Evolutionary conservation across 1,140 invertebrate species (phyloP).

Genomic region (Drosophila guanche): DNA sequence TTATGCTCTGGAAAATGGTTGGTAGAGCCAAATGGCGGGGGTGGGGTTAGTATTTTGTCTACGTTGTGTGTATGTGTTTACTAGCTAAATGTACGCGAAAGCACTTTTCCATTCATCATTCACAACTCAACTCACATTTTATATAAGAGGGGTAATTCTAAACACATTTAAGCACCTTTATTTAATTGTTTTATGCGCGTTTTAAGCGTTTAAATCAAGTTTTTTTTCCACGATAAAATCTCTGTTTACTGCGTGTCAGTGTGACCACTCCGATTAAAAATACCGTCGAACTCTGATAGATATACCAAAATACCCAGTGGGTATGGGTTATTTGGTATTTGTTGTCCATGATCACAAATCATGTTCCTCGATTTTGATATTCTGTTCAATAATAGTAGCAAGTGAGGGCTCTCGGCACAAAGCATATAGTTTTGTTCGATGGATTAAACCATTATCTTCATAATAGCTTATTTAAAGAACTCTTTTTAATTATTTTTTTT

Average conservation of each 20-base stretch:
- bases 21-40: slow-evolving; percentile 34
- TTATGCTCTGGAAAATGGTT: slow-evolving; percentile 57
- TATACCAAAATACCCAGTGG: background rate
- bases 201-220: slow-evolving; percentile 32
- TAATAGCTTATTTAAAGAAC: too few species aligned
- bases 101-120: slow-evolving; percentile 4
- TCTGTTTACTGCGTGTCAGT: slow-evolving; percentile 63
- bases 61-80: slow-evolving; percentile 47
- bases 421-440: too few species aligned
- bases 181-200: slow-evolving; percentile 12
- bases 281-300: background rate
- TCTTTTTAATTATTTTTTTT: too few species aligned
- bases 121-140: slow-evolving; percentile 8
- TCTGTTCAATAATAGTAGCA: too few species aligned
- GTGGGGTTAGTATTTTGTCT: slow-evolving; percentile 73
- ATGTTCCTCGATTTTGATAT: too few species aligned
- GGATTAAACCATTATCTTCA: too few species aligned
- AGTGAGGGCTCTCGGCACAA: too few species aligned
- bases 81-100: slow-evolving; percentile 14
- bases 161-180: slow-evolving; percentile 20
- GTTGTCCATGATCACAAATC: too few species aligned
- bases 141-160: background rate
- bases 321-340: background rate
- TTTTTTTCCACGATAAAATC: slow-evolving; percentile 73
- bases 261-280: background rate